A percentile compares a stretch with the other conserved stretches of the same genome.
phyloP scores from a whole-genome alignment of 2,888 invertebrate species.

The Sinelater perroti region DNA sequence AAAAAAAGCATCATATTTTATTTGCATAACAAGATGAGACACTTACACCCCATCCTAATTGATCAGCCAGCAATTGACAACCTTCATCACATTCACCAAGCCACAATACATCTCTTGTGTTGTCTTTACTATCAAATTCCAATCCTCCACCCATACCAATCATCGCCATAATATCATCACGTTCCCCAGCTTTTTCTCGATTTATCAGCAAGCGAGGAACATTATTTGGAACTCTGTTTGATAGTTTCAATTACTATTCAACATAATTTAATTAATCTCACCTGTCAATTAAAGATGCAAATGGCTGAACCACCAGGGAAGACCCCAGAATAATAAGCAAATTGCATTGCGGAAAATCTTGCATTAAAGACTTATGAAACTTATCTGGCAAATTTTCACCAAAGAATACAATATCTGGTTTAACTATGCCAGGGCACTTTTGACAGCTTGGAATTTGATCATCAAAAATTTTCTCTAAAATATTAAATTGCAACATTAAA shows the following conservation, averaged over 20 bases:
- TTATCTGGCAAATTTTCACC: slow-evolving; percentile 86
- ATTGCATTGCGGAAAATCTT: slow-evolving; percentile 88
- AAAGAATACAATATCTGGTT: slow-evolving; percentile 96
- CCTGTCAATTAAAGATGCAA: slow-evolving; percentile 87
- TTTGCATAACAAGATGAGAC: no score
- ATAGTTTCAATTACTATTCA: background rate
- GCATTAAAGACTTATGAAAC: slow-evolving; percentile 74
- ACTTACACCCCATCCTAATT: slow-evolving; percentile 77
- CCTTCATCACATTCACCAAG: slow-evolving; percentile 87
- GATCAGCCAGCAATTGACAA: slow-evolving; percentile 75
- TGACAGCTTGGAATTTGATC: slow-evolving; percentile 84
- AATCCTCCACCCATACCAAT: slow-evolving; percentile 68
- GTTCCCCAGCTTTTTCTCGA: slow-evolving; percentile 75
- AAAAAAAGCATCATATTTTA: slow-evolving; percentile 32
- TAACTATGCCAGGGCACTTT: slow-evolving; percentile 76
- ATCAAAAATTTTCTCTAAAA: slow-evolving; percentile 74
- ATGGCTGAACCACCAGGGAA: slow-evolving; percentile 92
- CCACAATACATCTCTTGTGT: slow-evolving; percentile 79
- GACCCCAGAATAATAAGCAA: slow-evolving; percentile 95
- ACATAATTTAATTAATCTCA: slow-evolving; percentile 52
- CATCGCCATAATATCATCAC: slow-evolving; percentile 54
- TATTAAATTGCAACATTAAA: slow-evolving; percentile 4
- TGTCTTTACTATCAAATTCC: slow-evolving; percentile 71
- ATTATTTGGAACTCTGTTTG: slow-evolving; percentile 69
- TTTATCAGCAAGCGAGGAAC: slow-evolving; percentile 89